Percentiles rank a stretch among this genome's conserved stretches.
Evolutionary conservation across 2,113 vertebrate species (phyloP).

Genomic region (Chloropsis hardwickii): DNA sequence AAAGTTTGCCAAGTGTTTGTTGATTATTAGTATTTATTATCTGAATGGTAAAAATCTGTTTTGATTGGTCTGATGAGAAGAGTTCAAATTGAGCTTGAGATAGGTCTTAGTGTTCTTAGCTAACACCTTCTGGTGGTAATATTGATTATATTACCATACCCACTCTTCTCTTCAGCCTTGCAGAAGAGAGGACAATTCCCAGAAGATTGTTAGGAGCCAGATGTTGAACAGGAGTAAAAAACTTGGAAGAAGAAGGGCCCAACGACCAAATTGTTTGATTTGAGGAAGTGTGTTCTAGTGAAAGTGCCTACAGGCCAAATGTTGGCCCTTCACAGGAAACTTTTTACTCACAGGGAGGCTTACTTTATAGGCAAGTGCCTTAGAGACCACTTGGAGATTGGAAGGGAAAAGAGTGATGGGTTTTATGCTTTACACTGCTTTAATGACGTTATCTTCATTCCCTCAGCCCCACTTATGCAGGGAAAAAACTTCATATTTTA

Average conservation of each 20-base stretch:
- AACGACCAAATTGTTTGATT: not conserved
- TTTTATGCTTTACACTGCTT: not conserved
- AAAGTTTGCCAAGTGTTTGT: not conserved
- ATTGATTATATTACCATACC: not conserved
- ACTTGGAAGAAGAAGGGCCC: not conserved
- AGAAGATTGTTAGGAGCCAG: not conserved
- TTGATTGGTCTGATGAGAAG: not conserved
- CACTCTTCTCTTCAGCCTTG: not conserved
- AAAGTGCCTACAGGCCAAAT: not conserved
- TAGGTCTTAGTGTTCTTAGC: not conserved
- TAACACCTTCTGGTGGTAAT: not conserved
- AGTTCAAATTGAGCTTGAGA: not conserved
- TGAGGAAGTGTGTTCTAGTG: not conserved
- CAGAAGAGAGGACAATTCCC: not conserved
- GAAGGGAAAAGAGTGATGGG: not conserved
- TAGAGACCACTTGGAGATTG: not conserved
- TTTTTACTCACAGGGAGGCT: not conserved
- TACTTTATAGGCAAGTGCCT: not conserved
- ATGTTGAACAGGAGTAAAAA: not conserved
- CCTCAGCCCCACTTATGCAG: not conserved
- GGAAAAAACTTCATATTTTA: not conserved
- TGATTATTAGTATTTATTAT: not conserved
- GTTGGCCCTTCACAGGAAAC: not conserved
- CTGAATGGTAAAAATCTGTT: not conserved
- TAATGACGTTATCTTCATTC: not conserved